Conservation (phyloP, 2,888 invertebrate genomes). For the Busseola fusca region DNA sequence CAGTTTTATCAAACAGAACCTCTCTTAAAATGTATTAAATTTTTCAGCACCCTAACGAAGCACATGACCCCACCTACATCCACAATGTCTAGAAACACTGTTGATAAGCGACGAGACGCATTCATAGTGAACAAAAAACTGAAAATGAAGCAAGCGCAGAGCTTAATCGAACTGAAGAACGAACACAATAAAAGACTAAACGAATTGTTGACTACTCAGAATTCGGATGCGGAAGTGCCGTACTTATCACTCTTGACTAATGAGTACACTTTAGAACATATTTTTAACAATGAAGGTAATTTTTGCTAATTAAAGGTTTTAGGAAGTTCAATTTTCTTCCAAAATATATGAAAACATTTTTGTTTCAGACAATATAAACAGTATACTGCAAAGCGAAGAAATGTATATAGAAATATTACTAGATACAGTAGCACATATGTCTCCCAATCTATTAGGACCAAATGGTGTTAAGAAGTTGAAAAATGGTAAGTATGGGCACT, state of each 20-base stretch:
- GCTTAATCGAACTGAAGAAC: conserved; percentile 79
- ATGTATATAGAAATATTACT: conserved; percentile 90
- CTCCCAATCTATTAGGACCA: conserved; percentile 89
- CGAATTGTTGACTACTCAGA: conserved; percentile 75
- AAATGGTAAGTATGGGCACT: conserved; percentile 74
- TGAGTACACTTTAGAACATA: conserved; percentile 79
- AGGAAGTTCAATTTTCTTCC: neutral
- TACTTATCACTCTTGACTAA: conserved; percentile 83
- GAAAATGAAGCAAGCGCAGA: conserved; percentile 81
- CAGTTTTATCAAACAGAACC: no score
- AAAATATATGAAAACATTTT: neutral
- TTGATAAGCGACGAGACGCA: conserved; percentile 79
- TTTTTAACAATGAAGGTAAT: conserved; percentile 80
- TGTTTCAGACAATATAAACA: conserved; percentile 89
- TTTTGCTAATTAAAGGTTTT: neutral
- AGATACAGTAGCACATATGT: conserved; percentile 88
- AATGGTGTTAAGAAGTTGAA: conserved; percentile 90
- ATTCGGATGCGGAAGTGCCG: conserved; percentile 84
- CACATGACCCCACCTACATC: conserved; percentile 91
- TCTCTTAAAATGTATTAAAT: neutral
- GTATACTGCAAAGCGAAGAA: conserved; percentile 91
- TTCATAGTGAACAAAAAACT: conserved; percentile 82
- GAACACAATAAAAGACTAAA: conserved; percentile 76
- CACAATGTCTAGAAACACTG: conserved; percentile 73
- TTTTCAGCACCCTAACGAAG: conserved; percentile 90